Evolutionary conservation across 2,113 vertebrate species (phyloP).

Genomic region (Muscicapa adusta): DNA sequence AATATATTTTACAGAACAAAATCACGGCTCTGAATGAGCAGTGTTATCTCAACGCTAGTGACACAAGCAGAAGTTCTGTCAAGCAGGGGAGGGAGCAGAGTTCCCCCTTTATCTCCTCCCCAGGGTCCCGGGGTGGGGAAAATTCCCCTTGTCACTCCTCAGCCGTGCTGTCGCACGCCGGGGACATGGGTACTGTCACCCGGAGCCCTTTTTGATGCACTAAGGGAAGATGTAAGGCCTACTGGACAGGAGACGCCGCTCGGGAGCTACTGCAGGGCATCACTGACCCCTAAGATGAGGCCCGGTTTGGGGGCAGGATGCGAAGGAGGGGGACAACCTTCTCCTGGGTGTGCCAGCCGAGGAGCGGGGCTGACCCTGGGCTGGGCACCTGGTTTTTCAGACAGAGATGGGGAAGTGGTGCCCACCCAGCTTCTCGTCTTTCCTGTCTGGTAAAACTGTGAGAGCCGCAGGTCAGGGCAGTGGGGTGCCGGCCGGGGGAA

Average conservation of each 20-base stretch:
- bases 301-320: background rate
- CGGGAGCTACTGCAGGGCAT: background rate
- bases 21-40: background rate
- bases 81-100: background rate
- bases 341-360: background rate
- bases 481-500: background rate
- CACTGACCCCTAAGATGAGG: background rate
- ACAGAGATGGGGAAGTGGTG: background rate
- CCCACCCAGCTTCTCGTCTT: background rate
- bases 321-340: accelerated
- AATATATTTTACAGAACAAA: background rate
- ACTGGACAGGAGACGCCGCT: background rate
- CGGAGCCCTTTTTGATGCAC: accelerated
- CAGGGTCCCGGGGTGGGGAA: accelerated
- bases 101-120: background rate
- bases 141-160: background rate
- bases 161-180: background rate
- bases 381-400: background rate
- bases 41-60: background rate
- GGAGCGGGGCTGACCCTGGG: background rate
- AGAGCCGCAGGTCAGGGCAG: background rate
- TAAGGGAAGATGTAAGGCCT: background rate
- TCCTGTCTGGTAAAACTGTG: accelerated
- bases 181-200: background rate
- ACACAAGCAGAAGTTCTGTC: background rate